A percentile compares a stretch with the other conserved stretches of the same genome.
These are phyloP conservation scores for Vulpes vulpes DNA, from an alignment of 2,113 vertebrate species.

Conservation along the genomic window DNA sequence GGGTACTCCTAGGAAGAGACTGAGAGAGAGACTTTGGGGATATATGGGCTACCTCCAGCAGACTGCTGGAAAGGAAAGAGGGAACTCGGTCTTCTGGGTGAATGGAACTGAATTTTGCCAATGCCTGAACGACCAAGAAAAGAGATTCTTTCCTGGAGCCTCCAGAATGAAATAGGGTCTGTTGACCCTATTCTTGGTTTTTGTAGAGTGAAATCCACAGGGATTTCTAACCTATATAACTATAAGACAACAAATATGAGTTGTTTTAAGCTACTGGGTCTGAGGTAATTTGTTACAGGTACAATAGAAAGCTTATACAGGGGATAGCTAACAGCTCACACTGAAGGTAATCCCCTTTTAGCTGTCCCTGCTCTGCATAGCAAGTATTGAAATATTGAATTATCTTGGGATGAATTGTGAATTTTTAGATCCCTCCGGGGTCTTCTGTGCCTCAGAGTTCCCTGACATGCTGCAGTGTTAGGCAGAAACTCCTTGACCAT, in stretches of 20 bases:
- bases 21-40: neutral
- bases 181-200: neutral
- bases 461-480: neutral
- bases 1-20: neutral
- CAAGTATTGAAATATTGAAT: neutral
- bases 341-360: neutral
- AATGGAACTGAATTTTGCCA: neutral
- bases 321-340: neutral
- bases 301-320: neutral
- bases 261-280: neutral
- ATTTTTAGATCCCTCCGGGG: neutral
- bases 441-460: neutral
- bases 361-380: neutral
- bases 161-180: neutral
- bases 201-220: neutral
- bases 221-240: neutral
- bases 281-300: neutral
- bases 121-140: neutral
- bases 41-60: neutral
- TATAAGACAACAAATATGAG: neutral
- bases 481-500: neutral
- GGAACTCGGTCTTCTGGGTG: accelerated
- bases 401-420: neutral
- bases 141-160: neutral
- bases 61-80: neutral